Evolutionary conservation across 2,797 vertebrate genomes (phyloP), one percentile per base, ranked within the genome.

Genomic region (Lophotriccus pileatus): DNA sequence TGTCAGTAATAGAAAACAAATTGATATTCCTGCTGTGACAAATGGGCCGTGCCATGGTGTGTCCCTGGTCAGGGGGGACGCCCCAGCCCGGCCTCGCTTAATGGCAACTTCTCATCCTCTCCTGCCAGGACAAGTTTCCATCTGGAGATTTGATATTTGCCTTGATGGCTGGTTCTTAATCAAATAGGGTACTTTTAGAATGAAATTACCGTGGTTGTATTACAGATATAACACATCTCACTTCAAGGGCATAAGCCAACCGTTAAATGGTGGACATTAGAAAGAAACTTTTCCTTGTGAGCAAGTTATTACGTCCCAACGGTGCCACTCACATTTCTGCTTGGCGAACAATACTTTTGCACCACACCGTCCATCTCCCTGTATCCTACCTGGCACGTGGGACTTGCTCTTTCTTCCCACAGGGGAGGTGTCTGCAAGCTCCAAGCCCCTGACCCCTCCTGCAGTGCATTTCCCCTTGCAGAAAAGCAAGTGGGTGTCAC

Each of bases 211-310:
- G 0, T 73, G 73, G 76, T 74, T 80, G 32, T 39, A 95, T 87
- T 92, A 77, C 8, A 6, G 81, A 68, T 60, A 5, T 10, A 74
- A 92, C 67, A 76, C 59, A 82, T 80, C 64, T 70, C 12, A 2
- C 92, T 89, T 96, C 93, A 97, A 96, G 95, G 95, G 89, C 93
- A 68, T 72, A 97, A 93, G 83, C 89, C 93, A 94, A 85, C 20
- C 93, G 84, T 94, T 89, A 93, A 94, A 94, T 53, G 64, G 93
- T 3, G 49, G 90, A 89, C 70, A 80, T 83, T 58, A 89, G 52
- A 76, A 90, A 94, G 85, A 77, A 95, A 93, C 63, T 85, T 93
- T 72, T 93, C 72, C 32, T 75, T 78, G 12, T 17, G 72, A 89
- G 34, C 23, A 41, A 68, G 59, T 82, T 68, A 50, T 12, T 52